Base-by-base conservation (phyloP, 2,797 vertebrate species). In the Brachyalestes nurse region DNA sequence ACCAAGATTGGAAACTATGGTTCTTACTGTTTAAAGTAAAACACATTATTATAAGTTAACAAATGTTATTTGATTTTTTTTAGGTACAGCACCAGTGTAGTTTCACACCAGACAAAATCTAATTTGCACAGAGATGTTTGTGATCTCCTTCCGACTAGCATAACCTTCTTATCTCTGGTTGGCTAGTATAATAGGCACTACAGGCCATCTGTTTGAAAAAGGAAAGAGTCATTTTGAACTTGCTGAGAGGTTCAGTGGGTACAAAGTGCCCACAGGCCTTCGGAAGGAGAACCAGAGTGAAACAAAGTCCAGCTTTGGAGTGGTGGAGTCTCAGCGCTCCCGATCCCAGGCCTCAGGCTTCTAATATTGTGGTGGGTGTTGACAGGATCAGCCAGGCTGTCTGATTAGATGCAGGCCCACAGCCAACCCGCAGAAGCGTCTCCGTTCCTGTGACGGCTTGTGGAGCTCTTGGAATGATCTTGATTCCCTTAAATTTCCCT, bases 241-340 rank as follows among this genome's bases (percentile, higher is more conserved):
- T 23, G 45, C 12, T 13, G 16, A 45, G 38, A 67, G 66, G 66
- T 47, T 67, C n/a, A 49, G 42, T 16, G 40, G 42, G 66, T 49
- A 70, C 42, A 38, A 14, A 62, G 25, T 62, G 25, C 60, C 23
- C 5, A 6, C 12, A 28, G 25, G 23, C 13, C 25, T 14, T 62
- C 6, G 1, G 60, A 62, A 34, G 25, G 23, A 62, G 25, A 69
- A 64, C 40, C 17, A 38, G 69, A 73, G 75, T 47, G 69, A 79
- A 77, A 83, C 28, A 21, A 78, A 78, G 64, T 75, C 64, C 67
- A 79, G 55, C 47, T 75, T 51, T 75, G 53, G 72, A 77, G 61
- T 71, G 49, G 34, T 62, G 25, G 13, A 62, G 13, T 62, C 25
- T 62, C 13, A 57, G 23, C 45, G 72, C 77, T 38, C 62, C 70